Evolutionary conservation across 2,113 vertebrate species (phyloP).

Genomic region (Isurus oxyrinchus): DNA sequence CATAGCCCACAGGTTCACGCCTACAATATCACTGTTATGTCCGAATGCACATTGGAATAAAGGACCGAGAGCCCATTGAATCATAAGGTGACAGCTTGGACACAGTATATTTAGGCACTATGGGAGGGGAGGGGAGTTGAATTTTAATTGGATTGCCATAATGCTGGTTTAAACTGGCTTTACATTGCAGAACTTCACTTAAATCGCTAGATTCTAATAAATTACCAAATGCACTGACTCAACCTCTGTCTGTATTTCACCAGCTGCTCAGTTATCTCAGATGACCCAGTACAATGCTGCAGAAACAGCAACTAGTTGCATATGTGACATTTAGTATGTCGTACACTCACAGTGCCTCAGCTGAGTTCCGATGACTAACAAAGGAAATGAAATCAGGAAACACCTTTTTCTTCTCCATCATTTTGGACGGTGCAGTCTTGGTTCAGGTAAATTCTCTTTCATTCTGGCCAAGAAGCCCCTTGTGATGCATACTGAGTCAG

Average conservation of each 20-base stretch:
- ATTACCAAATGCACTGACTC: background rate
- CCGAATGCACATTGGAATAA: background rate
- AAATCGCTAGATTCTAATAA: background rate
- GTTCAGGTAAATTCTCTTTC: background rate
- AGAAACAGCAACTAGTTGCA: background rate
- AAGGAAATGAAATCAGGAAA: background rate
- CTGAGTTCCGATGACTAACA: background rate
- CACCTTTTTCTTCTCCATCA: background rate
- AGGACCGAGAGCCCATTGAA: background rate
- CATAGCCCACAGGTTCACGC: background rate
- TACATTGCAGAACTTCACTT: background rate
- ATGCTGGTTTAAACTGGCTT: background rate
- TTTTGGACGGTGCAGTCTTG: background rate
- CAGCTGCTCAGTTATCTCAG: background rate
- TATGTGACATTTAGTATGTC: background rate
- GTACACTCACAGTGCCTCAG: background rate
- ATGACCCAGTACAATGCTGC: background rate
- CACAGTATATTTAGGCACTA: background rate
- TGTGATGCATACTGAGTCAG: background rate
- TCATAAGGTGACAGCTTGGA: background rate
- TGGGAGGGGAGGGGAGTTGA: background rate
- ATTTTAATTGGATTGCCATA: background rate
- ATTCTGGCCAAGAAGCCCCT: background rate
- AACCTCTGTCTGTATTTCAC: background rate
- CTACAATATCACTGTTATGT: background rate